Conservation (phyloP, 1,140 invertebrate species). For the Bombyx mori region ASM3026992v2 NC_085122.1:10586001-10586500, state of each 20-base stretch:
- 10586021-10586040: conserved; percentile 8
- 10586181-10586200: conserved; percentile 11
- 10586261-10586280: conserved; percentile 22
- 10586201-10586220: not conserved
- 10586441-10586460: not conserved
- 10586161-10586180: conserved; percentile 9
- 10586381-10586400: conserved; percentile 10
- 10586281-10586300: conserved; percentile 11
- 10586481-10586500: not conserved
- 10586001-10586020: not conserved
- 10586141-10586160: conserved; percentile 21
- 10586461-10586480: not conserved
- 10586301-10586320: conserved; percentile 21
- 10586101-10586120: conserved; percentile 22
- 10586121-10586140: conserved; percentile 19
- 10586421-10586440: conserved; percentile 13
- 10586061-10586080: conserved; percentile 24
- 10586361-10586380: conserved; percentile 27
- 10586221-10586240: not conserved
- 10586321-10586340: conserved; percentile 19
- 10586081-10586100: conserved; percentile 19
- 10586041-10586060: conserved; percentile 5
- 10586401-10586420: conserved; percentile 12
- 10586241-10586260: conserved; percentile 24
- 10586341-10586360: conserved; percentile 32